Evolutionary conservation across 2,888 invertebrate species (phyloP), one percentile per base, ranked within the genome.

Genomic region (Pharmacophagus antenor): DNA sequence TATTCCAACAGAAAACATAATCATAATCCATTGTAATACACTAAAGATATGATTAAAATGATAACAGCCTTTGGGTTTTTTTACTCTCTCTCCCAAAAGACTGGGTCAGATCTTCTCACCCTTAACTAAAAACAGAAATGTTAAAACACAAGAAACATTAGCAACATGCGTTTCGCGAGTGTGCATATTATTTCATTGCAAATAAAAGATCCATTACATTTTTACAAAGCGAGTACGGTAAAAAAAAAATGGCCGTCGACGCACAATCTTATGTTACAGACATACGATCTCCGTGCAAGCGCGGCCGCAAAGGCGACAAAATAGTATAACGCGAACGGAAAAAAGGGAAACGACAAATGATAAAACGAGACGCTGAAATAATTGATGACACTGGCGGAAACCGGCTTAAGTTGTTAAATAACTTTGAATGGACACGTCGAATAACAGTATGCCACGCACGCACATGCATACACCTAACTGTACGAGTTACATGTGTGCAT

Each of bases 231-330:
- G 23, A 46, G 2, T 7, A 18, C 10, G 21, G 8, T 2, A 31
- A 31, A 31, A 23, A 44, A 42, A 56, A 52, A 47, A 51, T 23
- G 41, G 25, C 37, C 22, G n/a, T 12, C 37, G 21, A 46, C 23
- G 22, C 46, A 58, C 46, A 52, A 51, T 51, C 57, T 57, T 52
- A 44, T 5, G 58, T 58, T 58, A 58, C 58, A 52, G 52, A 52
- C 31, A 58, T 46, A 52, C 12, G 58, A 58, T 58, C 47, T 47
- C 25, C 53, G 15, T 46, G 46, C 31, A 31, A 58, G 46, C 46
- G 44, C 31, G 44, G 51, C 58, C 58, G 37, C 58, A 58, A 51
- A 27, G 10, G 44, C 17, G 31, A 46, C n/a, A 52, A 58, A 46
- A 58, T 46, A 52, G 52, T 7, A 21, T 7, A 12, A 37, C 10